A percentile compares a stretch with the other conserved stretches of the same genome.
Conservation (phyloP, 2,888 invertebrate species). For the Patella depressa region DNA sequence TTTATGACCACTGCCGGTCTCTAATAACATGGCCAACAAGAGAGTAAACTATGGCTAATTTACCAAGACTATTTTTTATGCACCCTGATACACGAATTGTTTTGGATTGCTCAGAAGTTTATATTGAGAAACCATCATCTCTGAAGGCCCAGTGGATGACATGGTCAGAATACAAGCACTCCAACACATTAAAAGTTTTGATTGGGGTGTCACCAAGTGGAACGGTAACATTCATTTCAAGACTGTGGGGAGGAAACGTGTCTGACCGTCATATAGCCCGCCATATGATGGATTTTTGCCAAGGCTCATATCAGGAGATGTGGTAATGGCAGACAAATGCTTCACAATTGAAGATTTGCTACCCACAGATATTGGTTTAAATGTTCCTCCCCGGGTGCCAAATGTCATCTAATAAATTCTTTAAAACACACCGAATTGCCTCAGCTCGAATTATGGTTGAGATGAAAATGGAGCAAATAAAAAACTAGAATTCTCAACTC, state of each 20-base stretch:
- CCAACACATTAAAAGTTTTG: not conserved
- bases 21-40: no score
- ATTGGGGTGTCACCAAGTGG: not conserved
- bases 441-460: no score
- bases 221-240: not conserved
- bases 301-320: not conserved
- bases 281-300: not conserved
- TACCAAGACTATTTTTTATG: no score
- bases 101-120: not conserved
- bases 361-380: not conserved
- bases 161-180: not conserved
- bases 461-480: no score
- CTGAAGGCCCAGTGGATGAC: not conserved
- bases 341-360: not conserved
- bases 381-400: no score
- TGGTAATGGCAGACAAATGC: not conserved
- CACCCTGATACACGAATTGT: not conserved
- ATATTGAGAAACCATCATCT: not conserved
- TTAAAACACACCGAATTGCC: no score
- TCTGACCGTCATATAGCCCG: not conserved
- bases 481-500: no score
- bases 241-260: not conserved
- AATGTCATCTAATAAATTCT: no score
- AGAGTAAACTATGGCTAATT: no score
- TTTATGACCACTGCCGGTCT: no score